Base-by-base conservation (phyloP, 2,113 vertebrate genomes). In the Amphilophus citrinellus region DNA sequence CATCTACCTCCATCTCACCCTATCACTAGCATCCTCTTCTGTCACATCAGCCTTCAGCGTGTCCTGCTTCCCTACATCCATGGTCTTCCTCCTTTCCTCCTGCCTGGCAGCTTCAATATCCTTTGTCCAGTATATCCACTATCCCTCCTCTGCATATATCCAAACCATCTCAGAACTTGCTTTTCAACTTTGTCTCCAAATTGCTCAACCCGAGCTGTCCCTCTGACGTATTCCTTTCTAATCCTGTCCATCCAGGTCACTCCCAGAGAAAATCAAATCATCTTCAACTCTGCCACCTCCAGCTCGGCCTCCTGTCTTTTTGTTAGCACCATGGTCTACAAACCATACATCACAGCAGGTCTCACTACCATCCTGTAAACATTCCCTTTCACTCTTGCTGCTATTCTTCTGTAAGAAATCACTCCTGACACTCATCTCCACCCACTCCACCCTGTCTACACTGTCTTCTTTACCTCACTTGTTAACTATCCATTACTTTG, bases 191-290 rank as follows among this genome's bases (percentile, higher is more conserved):
- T 27, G 44, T 47, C 42, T 30, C 42, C 42, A 50, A 30, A 1
- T 22, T 30, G 42, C 42, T 71, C 15, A 27, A 71, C 24, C 22
- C 1, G 42, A 0, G 24, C 65, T 50, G 42, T 44, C 42, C 11
- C 10, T 44, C 42, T 5, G 42, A 44, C 2, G 3, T 5, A 44
- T 1, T 13, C 0, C 2, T 71, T 71, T 50, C 42, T 30, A 47
- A 50, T 71, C 65, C 3, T 1, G 7, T 1, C 63, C 22, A 0
- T 30, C 65, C 65, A 11, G 22, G 15, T 68, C 42, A 27, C 42
- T 11, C 65, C 22, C 65, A 50, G 8, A 4, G 2, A 57, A n/a
- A 57, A 50, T 5, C 15, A 18, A 30, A 44, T 6, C 65, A 71
- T 17, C 42, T 71, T 37, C 37, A 8, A 39, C 37, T 39, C 37